A percentile compares a stretch with the other conserved stretches of the same genome.
phyloP scores from a whole-genome alignment of 2,113 vertebrate species.

The Cnemophilus loriae region DNA sequence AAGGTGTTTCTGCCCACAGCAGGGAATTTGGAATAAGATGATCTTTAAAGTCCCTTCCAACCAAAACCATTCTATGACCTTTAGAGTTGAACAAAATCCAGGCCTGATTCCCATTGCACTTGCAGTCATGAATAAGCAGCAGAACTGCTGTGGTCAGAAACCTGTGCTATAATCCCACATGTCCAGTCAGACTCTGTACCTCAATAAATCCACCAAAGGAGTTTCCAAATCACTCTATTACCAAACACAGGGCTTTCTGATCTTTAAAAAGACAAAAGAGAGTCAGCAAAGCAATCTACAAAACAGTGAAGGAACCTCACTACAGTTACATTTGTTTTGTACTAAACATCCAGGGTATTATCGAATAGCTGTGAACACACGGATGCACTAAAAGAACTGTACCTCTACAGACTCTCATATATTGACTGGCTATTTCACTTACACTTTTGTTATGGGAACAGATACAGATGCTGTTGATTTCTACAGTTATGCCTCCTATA shows the following conservation, averaged over 20 bases:
- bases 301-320: neutral
- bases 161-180: accelerated
- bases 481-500: neutral
- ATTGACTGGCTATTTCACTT: neutral
- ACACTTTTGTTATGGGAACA: neutral
- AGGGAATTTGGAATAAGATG: neutral
- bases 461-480: neutral
- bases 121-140: neutral
- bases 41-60: neutral
- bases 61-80: neutral
- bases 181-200: neutral
- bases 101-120: neutral
- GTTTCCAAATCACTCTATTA: neutral
- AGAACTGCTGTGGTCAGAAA: neutral
- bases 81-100: neutral
- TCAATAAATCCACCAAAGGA: neutral
- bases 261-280: neutral
- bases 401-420: neutral
- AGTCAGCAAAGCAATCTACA: neutral
- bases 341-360: neutral
- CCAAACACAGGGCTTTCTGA: accelerated
- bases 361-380: neutral
- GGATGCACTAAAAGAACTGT: neutral
- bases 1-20: neutral
- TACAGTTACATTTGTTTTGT: neutral